These are phyloP conservation scores for Gorsachius magnificus DNA, from an alignment of 2,797 vertebrate species.

Conservation along the genomic window DNA sequence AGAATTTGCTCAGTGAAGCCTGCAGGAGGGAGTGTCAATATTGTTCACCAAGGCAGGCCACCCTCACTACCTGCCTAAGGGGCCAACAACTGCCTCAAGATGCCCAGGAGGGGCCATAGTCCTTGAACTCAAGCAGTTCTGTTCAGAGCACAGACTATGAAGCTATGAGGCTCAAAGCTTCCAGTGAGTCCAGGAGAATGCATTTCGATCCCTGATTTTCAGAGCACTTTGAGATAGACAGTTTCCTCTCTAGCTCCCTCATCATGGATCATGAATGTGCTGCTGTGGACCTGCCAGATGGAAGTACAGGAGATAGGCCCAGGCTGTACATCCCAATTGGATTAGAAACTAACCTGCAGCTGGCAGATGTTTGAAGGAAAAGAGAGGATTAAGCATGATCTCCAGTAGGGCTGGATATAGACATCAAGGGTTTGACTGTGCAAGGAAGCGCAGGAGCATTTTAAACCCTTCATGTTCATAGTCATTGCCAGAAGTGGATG, in stretches of 20 bases:
- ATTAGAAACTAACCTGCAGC: background rate
- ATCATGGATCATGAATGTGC: background rate
- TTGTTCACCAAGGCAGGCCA: background rate
- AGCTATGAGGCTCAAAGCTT: background rate
- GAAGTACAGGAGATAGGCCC: background rate
- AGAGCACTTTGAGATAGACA: background rate
- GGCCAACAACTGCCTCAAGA: background rate
- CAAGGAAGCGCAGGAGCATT: background rate
- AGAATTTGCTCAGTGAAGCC: background rate
- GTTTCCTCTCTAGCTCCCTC: background rate
- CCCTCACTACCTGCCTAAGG: background rate
- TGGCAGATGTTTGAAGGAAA: background rate
- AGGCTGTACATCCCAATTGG: background rate
- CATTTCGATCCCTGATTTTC: background rate
- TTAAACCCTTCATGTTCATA: background rate
- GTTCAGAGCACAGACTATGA: background rate
- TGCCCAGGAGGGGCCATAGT: background rate
- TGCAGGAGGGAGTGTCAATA: background rate
- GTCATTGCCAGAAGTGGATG: background rate
- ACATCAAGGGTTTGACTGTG: background rate
- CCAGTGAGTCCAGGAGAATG: background rate
- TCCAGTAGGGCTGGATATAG: background rate
- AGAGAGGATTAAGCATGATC: background rate
- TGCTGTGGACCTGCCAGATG: background rate
- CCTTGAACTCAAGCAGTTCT: background rate